Conservation (phyloP, 2,797 vertebrate genomes). For the Pithecia hirsuta region DNA sequence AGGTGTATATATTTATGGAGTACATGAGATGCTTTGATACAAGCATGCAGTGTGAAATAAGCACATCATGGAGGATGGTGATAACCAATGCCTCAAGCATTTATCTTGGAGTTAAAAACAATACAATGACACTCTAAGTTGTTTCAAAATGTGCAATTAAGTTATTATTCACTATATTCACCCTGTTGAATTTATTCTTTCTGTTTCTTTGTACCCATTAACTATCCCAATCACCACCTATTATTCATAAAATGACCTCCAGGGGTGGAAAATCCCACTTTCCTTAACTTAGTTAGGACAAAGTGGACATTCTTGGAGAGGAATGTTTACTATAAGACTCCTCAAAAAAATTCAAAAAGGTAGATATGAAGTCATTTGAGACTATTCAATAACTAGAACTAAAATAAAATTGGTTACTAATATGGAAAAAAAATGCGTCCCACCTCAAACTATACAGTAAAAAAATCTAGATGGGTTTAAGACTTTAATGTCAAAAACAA, state of each 20-base stretch:
- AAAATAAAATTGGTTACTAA: background rate
- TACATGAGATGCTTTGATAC: too few species aligned
- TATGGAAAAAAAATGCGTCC: background rate
- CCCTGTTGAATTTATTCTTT: too few species aligned
- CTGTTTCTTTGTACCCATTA: too few species aligned
- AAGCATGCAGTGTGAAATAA: too few species aligned
- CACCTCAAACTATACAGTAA: background rate
- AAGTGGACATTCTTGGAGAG: background rate
- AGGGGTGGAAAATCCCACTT: background rate
- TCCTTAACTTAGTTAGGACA: background rate
- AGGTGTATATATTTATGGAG: too few species aligned
- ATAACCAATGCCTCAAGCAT: too few species aligned
- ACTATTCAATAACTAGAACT: background rate
- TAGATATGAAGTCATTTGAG: background rate
- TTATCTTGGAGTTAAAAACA: too few species aligned
- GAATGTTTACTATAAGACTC: background rate
- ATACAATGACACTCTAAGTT: too few species aligned
- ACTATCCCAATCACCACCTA: background rate
- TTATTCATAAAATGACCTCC: background rate
- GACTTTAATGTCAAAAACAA: background rate
- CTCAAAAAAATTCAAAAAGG: background rate
- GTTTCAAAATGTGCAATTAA: too few species aligned
- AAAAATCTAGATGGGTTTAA: background rate
- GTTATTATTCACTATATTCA: too few species aligned
- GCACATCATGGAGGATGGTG: too few species aligned